Evolutionary conservation across 2,888 invertebrate genomes (phyloP), one percentile per base, ranked within the genome.

Genomic region (Xestia xanthographa): DNA sequence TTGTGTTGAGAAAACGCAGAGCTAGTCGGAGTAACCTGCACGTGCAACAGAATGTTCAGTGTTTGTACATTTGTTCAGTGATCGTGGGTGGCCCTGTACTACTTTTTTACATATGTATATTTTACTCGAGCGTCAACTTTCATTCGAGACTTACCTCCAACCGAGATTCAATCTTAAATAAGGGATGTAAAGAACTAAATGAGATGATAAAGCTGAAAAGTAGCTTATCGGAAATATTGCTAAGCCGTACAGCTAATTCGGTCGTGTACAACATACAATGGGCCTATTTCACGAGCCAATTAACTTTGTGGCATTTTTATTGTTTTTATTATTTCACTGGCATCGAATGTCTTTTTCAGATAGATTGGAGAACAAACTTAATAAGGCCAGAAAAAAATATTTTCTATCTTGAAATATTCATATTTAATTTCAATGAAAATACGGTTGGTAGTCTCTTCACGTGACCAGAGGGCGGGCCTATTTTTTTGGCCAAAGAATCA

Each of bases 281-380:
- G 94, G 81, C 92, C 92, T 94, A 95, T 95, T 95, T 95, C 95
- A 95, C 95, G 95, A 92, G 88, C 93, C 94, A 92, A 93, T 95
- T 94, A 90, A 93, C 92, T 94, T 95, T 91, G 92, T 92, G 91
- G 91, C 90, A 89, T 88, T 93, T 93, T 93, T 89, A 79, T 88
- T 87, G 85, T 82, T 87, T 70, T 85, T 83, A 86, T 85, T 84
- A 86, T 84, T 83, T 78, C 63, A 29, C 74, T 77, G 75, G 87
- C 86, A 75, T 80, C 70, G 66, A 76, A 84, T 84, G 77, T 85
- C 82, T 83, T 75, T 74, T 84, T 77, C 63, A 87, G 80, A 88
- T 77, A 81, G 75, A 79, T 45, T 79, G 53, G n/a, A 14, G 14
- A 50, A 53, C 41, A 22, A 26, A 68, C 20, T 72, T 48, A 26